Percentiles rank a stretch among this genome's conserved stretches.
Conservation (phyloP, 2,113 vertebrate species). For the Heliornis fulica region DNA sequence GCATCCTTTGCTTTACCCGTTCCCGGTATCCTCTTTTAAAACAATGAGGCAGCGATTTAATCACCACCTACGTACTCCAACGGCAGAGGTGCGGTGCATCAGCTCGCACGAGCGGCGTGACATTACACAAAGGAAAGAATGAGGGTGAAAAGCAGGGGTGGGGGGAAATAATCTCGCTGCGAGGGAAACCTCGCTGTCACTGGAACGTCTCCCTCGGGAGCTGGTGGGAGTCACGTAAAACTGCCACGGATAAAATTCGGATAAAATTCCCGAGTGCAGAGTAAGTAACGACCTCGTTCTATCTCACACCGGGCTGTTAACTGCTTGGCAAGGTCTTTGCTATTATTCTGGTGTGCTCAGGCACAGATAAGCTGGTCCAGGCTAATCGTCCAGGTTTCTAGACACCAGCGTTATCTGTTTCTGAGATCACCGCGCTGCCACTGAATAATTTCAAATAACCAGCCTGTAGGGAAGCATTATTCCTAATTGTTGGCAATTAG, state of each 20-base stretch:
- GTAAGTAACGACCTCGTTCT: neutral
- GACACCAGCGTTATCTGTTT: neutral
- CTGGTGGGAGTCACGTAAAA: neutral
- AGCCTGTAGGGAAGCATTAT: neutral
- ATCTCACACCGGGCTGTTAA: neutral
- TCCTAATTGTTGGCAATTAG: conserved; percentile 34
- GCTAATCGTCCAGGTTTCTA: neutral
- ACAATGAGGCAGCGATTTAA: neutral
- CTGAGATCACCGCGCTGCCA: neutral
- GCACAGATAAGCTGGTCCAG: neutral
- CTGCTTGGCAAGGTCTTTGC: neutral
- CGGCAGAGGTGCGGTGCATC: neutral
- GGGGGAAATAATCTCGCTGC: neutral
- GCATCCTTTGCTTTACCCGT: neutral
- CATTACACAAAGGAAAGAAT: neutral
- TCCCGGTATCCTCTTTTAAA: neutral
- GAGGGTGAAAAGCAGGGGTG: neutral
- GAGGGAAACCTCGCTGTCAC: neutral
- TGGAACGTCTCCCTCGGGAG: neutral
- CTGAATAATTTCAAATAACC: neutral
- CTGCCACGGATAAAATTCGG: neutral
- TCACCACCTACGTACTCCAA: neutral
- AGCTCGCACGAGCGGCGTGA: accelerated
- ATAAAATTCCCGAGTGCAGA: neutral
- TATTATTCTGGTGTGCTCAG: neutral